Base-by-base conservation (phyloP, 2,888 invertebrate genomes). In the Pachydiplax longipennis region DNA sequence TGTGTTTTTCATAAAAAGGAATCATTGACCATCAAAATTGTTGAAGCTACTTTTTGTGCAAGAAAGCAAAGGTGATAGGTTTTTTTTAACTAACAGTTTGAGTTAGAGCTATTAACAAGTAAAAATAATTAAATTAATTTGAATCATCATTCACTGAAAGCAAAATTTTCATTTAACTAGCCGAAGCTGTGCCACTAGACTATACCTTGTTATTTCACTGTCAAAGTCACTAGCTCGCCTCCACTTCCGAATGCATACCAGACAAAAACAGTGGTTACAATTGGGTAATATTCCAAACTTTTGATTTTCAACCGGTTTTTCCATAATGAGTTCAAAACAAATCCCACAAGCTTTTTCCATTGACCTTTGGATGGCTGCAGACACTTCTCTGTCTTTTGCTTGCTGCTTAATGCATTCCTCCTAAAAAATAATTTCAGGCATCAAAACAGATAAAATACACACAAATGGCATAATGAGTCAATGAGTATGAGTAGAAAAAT, bases 241-340 rank as follows among this genome's bases (percentile, higher is more conserved):
- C 98, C 98, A 98, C 92, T 96, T 96, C 48, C 98, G 95, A 92
- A 98, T 98, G 93, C 98, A 98, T 91, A 95, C 95, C 91, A 98
- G 94, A 93, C 98, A 98, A 94, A 97, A 98, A 92, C 97, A 96
- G 93, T 98, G 98, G 93, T 95, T 96, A 93, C 98, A 98, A 93
- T 97, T 97, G 58, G 97, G 97, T 92, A 98, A 94, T 92, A 98
- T 97, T n/a, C 98, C 98, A 93, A 98, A 98, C 91, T 97, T 95
- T 92, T 96, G 96, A 93, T 96, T 96, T 2, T 95, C 94, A 8
- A 95, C 95, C 13, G 95, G 94, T 92, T 96, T 96, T 92, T 97
- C 96, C 95, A 96, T 95, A 90, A 96, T 95, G 18, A 96, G 95
- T 93, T 98, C 98, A 94, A 98, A 97, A 93, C 98, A 98, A 91